Evolutionary conservation across 1,140 invertebrate genomes (phyloP).

Genomic region (Orchesella cincta): DNA sequence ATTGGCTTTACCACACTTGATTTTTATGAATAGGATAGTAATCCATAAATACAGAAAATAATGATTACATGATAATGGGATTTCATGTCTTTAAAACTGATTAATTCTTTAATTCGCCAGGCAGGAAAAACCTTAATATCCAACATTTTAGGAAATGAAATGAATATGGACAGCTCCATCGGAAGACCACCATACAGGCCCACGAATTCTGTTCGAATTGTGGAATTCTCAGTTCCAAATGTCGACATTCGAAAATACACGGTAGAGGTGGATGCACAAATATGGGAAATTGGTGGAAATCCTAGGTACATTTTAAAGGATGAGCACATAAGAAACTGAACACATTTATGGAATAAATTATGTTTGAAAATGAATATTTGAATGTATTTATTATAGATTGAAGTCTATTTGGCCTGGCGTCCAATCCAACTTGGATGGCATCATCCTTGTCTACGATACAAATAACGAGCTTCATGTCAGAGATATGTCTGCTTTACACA

Average conservation of each 20-base stretch:
- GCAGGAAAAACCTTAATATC: constrained; percentile 43
- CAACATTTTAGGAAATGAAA: constrained; percentile 44
- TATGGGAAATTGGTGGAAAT: constrained; percentile 50
- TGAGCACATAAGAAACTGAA: too few species aligned
- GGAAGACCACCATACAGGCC: constrained; percentile 40
- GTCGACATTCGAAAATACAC: constrained; percentile 42
- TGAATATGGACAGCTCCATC: constrained; percentile 30
- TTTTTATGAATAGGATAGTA: too few species aligned
- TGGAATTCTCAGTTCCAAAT: constrained; percentile 41
- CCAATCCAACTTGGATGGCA: constrained; percentile 47
- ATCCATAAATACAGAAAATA: too few species aligned
- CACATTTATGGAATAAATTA: too few species aligned
- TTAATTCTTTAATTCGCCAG: constrained; percentile 31
- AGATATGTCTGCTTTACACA: constrained; percentile 43
- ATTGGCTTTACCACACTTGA: too few species aligned
- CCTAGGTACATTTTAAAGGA: constrained; percentile 35
- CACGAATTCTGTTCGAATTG: constrained; percentile 45
- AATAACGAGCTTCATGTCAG: constrained; percentile 44
- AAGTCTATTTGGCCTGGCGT: constrained; percentile 47
- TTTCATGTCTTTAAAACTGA: too few species aligned
- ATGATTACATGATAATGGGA: too few species aligned
- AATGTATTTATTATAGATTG: constrained; percentile 31
- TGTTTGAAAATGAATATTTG: too few species aligned
- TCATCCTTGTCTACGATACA: constrained; percentile 46
- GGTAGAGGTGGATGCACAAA: constrained; percentile 43